A percentile compares a stretch with the other conserved stretches of the same genome.
Conservation (phyloP, 53 echinoderm and acorn worm species). For the Temnopleurus reevesii region DNA sequence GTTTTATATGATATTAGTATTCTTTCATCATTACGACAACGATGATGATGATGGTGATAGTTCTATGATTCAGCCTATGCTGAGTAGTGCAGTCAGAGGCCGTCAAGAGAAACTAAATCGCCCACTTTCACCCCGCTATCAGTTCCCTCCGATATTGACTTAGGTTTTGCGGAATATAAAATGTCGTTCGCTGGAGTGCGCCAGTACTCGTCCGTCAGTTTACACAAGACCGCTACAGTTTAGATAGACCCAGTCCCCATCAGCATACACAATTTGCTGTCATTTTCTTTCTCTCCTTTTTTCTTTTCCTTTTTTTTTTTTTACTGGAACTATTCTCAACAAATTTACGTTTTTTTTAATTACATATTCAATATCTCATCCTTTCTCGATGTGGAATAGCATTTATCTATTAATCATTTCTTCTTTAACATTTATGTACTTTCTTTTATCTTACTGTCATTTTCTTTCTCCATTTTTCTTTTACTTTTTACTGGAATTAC, state of each 20-base stretch:
- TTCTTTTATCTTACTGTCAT: background rate
- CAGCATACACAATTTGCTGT: background rate
- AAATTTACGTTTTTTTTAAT: too few species aligned
- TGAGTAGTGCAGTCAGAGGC: background rate
- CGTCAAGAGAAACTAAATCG: conserved; percentile 37
- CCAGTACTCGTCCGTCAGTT: background rate
- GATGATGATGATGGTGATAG: too few species aligned
- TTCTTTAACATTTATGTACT: background rate
- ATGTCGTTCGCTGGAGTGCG: conserved; percentile 25
- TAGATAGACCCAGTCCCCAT: conserved; percentile 16
- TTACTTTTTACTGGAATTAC: background rate
- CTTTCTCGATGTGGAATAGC: background rate
- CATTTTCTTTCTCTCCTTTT: background rate
- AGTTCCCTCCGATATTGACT: conserved; percentile 45
- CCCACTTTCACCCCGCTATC: conserved; percentile 48
- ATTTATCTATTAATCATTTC: background rate
- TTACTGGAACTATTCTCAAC: background rate
- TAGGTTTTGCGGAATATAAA: conserved; percentile 51
- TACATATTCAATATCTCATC: background rate
- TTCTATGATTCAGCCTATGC: conserved; percentile 1
- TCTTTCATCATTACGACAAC: too few species aligned
- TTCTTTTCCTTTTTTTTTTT: background rate
- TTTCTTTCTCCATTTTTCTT: background rate
- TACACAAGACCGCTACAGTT: conserved; percentile 23
- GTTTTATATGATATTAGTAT: too few species aligned